These are phyloP conservation scores for Stomorhina lunata DNA, from an alignment of 2,888 invertebrate genomes.

Conservation along the genomic window DNA sequence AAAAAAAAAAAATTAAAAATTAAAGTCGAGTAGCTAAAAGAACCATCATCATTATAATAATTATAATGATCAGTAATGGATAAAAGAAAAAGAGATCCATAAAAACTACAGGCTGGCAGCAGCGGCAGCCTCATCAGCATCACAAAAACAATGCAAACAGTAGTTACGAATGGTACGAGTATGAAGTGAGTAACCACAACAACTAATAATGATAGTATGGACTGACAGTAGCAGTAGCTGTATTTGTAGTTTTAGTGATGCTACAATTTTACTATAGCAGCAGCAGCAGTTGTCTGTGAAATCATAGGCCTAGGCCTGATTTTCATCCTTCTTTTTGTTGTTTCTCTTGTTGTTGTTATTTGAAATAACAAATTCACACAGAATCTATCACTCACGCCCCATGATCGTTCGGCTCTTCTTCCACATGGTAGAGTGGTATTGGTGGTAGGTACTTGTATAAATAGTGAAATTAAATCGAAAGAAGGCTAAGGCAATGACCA, in stretches of 20 bases:
- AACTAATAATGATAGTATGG: not conserved
- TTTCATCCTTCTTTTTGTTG: slow-evolving; percentile 36
- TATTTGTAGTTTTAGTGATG: not conserved
- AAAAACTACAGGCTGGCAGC: slow-evolving; percentile 2
- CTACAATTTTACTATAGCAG: too few relatives aligned
- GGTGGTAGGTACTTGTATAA: too few relatives aligned
- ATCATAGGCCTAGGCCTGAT: slow-evolving; percentile 39
- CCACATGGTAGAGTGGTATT: slow-evolving; percentile 5
- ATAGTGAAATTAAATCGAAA: slow-evolving; percentile 16
- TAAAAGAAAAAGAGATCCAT: slow-evolving; percentile 33
- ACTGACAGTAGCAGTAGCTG: slow-evolving; percentile 24
- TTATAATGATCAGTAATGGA: slow-evolving; percentile 64
- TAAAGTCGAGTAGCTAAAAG: slow-evolving; percentile 65
- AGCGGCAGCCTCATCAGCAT: slow-evolving; percentile 28
- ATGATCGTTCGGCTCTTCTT: too few relatives aligned
- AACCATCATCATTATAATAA: slow-evolving; percentile 66
- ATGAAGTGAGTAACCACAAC: slow-evolving; percentile 11
- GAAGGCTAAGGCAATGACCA: slow-evolving; percentile 57
- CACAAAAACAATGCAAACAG: slow-evolving; percentile 37
- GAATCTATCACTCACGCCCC: slow-evolving; percentile 23
- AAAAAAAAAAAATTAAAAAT: slow-evolving; percentile 18
- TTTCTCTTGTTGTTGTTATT: not conserved
- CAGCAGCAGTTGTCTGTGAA: slow-evolving; percentile 13
- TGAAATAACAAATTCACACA: not conserved
- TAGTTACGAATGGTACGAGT: slow-evolving; percentile 20